Base-by-base conservation (phyloP, 2,888 invertebrate genomes). In the Chrysolina haemoptera region DNA sequence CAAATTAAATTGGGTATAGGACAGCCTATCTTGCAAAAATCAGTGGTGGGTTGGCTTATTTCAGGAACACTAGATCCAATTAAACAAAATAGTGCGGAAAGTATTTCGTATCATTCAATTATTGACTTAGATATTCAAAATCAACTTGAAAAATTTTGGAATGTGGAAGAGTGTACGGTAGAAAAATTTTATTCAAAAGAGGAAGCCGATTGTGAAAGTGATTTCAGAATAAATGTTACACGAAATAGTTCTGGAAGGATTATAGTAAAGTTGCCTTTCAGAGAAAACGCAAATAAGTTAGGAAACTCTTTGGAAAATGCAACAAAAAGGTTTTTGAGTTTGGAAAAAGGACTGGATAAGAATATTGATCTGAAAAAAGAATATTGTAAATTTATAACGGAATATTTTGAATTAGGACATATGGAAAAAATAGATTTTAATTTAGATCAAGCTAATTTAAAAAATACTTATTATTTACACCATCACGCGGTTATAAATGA, bases 351-450 rank as follows among this genome's bases (percentile, higher is more conserved):
- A 68, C 63, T 76, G 12, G 20, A 50, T 0, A 55, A 46, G 14
- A 46, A 71, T 69, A 12, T 12, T 0, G 35, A 74, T 66, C 62
- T 74, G 3, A 74, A 76, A 69, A 18, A 74, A 40, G 9, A 62
- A 35, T 76, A 74, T 46, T 27, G 40, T 59, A 41, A 74, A 9
- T 76, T 76, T 64, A 74, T 76, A 27, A 46, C 62, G 9, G 76
- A 76, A 68, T 76, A 76, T 67, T n/a, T 16, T 12, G 46, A 40
- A 20, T 55, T 74, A 20, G 71, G 71, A 18, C 74, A 76, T 66
- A 76, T 76, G 74, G 12, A 43, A 12, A 20, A 70, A 67, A 48
- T n/a, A 50, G 8, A 50, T 48, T 11, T 35, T 59, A 14, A n/a
- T 53, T 16, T 11, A 50, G 46, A 64, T 3, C 43, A 67, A 20